These are phyloP conservation scores for Thalassophryne amazonica DNA, from an alignment of 2,797 vertebrate species.

Conservation along the genomic window DNA sequence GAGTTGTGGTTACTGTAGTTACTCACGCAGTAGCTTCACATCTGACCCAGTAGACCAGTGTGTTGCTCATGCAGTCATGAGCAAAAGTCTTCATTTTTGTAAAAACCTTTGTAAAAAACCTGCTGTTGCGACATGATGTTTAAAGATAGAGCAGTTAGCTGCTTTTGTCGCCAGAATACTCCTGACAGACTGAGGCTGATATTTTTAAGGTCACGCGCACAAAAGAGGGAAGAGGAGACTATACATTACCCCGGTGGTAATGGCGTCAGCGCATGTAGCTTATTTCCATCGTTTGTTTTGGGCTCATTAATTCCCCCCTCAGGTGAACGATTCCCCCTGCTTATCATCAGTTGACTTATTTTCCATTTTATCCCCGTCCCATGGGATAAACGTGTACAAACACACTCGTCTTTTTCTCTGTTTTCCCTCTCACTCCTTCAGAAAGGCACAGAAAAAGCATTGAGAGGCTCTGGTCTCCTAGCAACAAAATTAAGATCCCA, in stretches of 20 bases:
- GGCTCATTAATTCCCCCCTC: constrained; percentile 74
- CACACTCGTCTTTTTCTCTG: constrained; percentile 11
- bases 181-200: too few relatives aligned
- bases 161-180: too few relatives aligned
- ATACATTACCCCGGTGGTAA: constrained; percentile 20
- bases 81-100: too few relatives aligned
- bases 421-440: constrained; percentile 7
- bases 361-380: constrained; percentile 39
- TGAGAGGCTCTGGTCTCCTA: constrained; percentile 50
- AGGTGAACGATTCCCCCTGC: constrained; percentile 57
- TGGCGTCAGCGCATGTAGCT: constrained; percentile 37
- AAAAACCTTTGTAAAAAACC: too few relatives aligned
- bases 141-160: too few relatives aligned
- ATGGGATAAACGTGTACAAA: constrained; percentile 42
- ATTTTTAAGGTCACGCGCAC: too few relatives aligned
- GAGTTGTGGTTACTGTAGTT: too few relatives aligned
- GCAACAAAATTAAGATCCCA: constrained; percentile 52
- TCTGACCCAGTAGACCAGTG: too few relatives aligned
- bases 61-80: too few relatives aligned
- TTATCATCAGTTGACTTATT: constrained; percentile 35
- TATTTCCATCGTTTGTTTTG: constrained; percentile 73
- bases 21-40: too few relatives aligned
- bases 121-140: too few relatives aligned
- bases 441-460: constrained; percentile 19
- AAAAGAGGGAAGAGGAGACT: too few relatives aligned